Percentiles rank a stretch among this genome's conserved stretches.
Conservation (phyloP, 1,140 invertebrate species). For the Brachionus asplanchnoidis region DNA sequence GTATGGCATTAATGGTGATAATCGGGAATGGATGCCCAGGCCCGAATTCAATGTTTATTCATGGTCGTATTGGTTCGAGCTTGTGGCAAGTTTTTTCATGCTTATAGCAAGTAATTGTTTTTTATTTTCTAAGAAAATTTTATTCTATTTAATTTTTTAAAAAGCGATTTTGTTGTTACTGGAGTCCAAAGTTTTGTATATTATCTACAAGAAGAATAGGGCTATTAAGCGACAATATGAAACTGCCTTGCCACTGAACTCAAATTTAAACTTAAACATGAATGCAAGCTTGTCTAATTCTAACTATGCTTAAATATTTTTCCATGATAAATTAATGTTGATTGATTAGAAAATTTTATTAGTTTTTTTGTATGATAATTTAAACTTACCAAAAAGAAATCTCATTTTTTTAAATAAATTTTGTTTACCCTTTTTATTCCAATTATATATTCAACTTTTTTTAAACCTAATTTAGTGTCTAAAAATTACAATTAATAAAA, state of each 20-base stretch:
- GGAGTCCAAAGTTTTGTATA: slow-evolving; percentile 35
- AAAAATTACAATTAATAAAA: too few relatives aligned
- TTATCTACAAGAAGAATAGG: slow-evolving; percentile 22
- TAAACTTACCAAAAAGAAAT: not conserved
- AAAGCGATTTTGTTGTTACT: not conserved
- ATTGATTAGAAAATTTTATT: not conserved
- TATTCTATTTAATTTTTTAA: not conserved
- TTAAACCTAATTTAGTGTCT: too few relatives aligned
- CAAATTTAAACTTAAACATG: slow-evolving; percentile 33
- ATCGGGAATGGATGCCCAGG: slow-evolving; percentile 41
- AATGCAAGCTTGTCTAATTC: slow-evolving; percentile 21
- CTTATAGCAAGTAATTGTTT: not conserved
- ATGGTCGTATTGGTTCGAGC: slow-evolving; percentile 38
- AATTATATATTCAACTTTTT: not conserved
- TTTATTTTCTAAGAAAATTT: not conserved
- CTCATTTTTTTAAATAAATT: not conserved
- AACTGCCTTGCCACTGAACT: slow-evolving; percentile 27
- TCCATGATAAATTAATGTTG: too few relatives aligned
- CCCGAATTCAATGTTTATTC: slow-evolving; percentile 42
- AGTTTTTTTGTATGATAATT: not conserved
- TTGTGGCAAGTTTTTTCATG: slow-evolving; percentile 3
- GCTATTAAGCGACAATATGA: slow-evolving; percentile 33
- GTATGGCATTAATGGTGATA: slow-evolving; percentile 31
- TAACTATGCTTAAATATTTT: slow-evolving; percentile 22
- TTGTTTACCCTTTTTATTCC: not conserved